phyloP scores from a whole-genome alignment of 2,888 invertebrate genomes.

The Dascillus cervinus region DNA sequence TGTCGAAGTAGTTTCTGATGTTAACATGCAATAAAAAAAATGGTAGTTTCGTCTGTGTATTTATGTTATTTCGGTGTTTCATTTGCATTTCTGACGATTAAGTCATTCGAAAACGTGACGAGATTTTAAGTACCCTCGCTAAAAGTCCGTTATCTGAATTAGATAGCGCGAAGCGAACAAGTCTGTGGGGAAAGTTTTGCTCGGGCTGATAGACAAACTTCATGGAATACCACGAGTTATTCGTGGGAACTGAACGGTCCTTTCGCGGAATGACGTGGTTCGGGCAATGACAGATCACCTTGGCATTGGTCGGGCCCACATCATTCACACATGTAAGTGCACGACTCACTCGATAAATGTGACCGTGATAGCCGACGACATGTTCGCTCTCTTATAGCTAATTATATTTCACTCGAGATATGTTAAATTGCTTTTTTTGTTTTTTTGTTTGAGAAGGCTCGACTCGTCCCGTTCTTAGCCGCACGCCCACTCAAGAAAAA shows the following conservation, averaged over 20 bases:
- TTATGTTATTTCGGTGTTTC: constrained; percentile 31
- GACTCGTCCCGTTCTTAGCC: too few species aligned
- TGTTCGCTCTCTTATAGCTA: constrained; percentile 32
- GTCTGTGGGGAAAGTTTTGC: too few species aligned
- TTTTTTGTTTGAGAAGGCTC: too few species aligned
- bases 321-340: constrained; percentile 15
- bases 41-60: constrained; percentile 30
- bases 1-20: constrained; percentile 38
- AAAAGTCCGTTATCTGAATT: too few species aligned
- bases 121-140: too few species aligned
- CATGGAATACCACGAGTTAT: constrained; percentile 24
- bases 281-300: constrained; percentile 35
- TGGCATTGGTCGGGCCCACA: constrained; percentile 31
- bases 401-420: too few species aligned
- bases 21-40: constrained; percentile 40
- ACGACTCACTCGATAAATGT: constrained; percentile 17
- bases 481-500: too few species aligned
- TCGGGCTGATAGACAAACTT: constrained; percentile 20
- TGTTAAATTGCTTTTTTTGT: too few species aligned
- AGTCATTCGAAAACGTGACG: too few species aligned
- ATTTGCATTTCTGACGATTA: constrained; percentile 41
- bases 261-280: constrained; percentile 29
- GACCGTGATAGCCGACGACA: constrained; percentile 29
- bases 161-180: too few species aligned
- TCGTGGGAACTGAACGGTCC: constrained; percentile 27